Base-by-base conservation (phyloP, 2,113 vertebrate genomes). In the Gadus macrocephalus region DNA sequence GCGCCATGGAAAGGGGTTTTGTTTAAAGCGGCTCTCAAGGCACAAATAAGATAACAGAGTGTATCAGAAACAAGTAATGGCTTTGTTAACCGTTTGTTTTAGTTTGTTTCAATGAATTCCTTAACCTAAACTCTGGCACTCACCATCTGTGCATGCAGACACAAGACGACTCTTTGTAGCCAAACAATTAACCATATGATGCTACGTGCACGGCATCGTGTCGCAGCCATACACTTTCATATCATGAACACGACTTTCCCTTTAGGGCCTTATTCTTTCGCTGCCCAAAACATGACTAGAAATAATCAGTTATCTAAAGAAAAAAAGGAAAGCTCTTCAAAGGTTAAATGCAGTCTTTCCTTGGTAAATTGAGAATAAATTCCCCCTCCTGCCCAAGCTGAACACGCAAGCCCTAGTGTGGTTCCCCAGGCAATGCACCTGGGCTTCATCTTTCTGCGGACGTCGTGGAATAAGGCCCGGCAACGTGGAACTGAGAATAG, bases 401-500 rank as follows among this genome's bases (percentile, higher is more conserved):
- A 79, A 80, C 81, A 78, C 75, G 68, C 69, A 71, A 73, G 80
- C 84, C 82, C 71, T 63, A 73, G 80, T 74, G 38, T 69, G 70
- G 72, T 81, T 90, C 90, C 89, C 66, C 84, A 89, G 90, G 89
- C 89, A 71, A 88, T 89, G 88, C 89, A 92, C 90, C 88, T 93
- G 90, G 91, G 79, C 89, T 88, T 87, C 84, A 85, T 89, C 88
- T 90, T 71, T 83, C 74, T 74, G 66, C 70, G 75, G 76, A 83
- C 78, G 83, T 86, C 87, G 85, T 84, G 88, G 81, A 84, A 80
- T 82, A 80, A 83, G 67, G 85, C 82, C 28, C 74, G 73, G 81
- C 68, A 81, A 84, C 87, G 82, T 87, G 82, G 82, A 87, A 82
- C 78, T 75, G 74, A 81, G 80, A 79, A 79, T 79, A 80, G 75